Evolutionary conservation across 2,888 invertebrate species (phyloP), one percentile per base, ranked within the genome.

Genomic region (Rhingia campestris): DNA sequence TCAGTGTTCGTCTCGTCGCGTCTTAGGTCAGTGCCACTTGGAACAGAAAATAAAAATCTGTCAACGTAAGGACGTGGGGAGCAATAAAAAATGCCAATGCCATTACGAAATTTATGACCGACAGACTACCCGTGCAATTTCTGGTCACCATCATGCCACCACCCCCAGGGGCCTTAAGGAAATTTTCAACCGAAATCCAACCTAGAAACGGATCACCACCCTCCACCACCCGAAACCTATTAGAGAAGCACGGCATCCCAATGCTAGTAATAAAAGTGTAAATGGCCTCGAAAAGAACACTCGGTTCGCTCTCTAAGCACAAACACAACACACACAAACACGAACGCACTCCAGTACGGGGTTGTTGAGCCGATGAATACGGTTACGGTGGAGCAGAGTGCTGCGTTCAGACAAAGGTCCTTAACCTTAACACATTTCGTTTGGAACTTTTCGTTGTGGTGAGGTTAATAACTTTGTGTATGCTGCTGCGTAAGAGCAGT

Each of bases 11-110:
- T 64, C 79, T 67, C 61, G 72, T 54, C 80, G 80, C 74, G 80
- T 84, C 84, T 79, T 84, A 84, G 84, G 84, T 84, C 84, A 84
- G 84, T 84, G 84, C 84, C 80, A 84, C 80, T 80, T 74, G 59
- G 35, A 74, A 64, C 70, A 53, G 61, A 80, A 80, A 75, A 74
- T 77, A 80, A 80, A 84, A 79, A 74, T 74, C 74, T 39, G 49
- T 64, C 74, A 80, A 73, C 63, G 39, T 61, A 75, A 80, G 80
- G 80, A 84, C 73, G 77, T 82, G 80, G 74, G 64, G 64, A 75
- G 69, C 59, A 70, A 80, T 70, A 84, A 70, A 75, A 74, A 84
- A 84, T 80, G 64, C 80, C 80, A 80, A 75, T 80, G 84, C 74
- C 84, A 75, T 79, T 84, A 82, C 82, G 69, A 82, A 82, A 82